Percentiles rank a stretch among this genome's conserved stretches.
phyloP scores from a whole-genome alignment of 2,113 vertebrate species.

The Casuarius casuarius region DNA sequence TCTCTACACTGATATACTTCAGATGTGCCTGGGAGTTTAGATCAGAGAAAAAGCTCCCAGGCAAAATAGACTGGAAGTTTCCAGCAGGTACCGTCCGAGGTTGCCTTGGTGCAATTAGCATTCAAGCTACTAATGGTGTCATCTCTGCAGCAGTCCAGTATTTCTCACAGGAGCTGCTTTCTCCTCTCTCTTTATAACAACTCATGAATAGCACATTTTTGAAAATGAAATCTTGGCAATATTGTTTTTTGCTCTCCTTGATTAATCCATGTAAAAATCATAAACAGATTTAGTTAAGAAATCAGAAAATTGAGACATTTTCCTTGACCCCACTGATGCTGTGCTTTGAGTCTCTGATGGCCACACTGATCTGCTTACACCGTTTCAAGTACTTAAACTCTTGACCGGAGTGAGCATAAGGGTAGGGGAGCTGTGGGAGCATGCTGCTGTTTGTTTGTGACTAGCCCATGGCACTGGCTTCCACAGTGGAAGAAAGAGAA shows the following conservation, averaged over 20 bases:
- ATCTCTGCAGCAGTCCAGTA: not conserved
- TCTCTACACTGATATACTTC: not conserved
- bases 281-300: not conserved
- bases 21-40: not conserved
- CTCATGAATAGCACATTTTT: not conserved
- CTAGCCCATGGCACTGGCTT: not conserved
- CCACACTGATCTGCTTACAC: not conserved
- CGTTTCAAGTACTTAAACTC: not conserved
- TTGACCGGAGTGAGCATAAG: not conserved
- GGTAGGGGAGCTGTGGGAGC: not conserved
- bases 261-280: not conserved
- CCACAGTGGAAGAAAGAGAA: not conserved
- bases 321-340: not conserved
- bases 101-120: not conserved
- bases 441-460: not conserved
- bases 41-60: not conserved
- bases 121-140: not conserved
- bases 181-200: not conserved
- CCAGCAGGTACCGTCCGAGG: not conserved
- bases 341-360: not conserved
- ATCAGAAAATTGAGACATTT: not conserved
- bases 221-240: not conserved
- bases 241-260: not conserved
- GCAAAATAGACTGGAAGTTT: not conserved
- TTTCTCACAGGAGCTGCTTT: not conserved